Evolutionary conservation across 2,797 vertebrate genomes (phyloP), one percentile per base, ranked within the genome.

Genomic region (Staurois parvus): DNA sequence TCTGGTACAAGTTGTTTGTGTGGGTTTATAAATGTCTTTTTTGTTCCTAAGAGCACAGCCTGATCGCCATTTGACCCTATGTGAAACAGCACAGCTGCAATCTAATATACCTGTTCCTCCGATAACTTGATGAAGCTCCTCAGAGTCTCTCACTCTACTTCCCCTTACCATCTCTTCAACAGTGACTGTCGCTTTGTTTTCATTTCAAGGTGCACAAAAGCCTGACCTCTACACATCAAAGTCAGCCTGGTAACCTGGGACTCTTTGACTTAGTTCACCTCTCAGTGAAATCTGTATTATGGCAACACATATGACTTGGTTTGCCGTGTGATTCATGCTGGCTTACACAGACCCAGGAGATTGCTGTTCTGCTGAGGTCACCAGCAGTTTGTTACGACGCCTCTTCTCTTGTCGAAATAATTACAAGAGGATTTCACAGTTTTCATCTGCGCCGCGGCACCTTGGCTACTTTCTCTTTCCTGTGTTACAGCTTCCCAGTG

Each of bases 401-500:
- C n/a, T 48, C 84, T 72, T 34, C 67, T 79, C 81, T 87, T 77
- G 75, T 72, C 64, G 19, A 84, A 68, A 87, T 79, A 83, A 87
- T 87, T 83, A 84, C 69, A 83, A 79, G 70, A 75, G 76, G 85
- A 69, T 84, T 87, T 79, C 76, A 83, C 81, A 83, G 81, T 84
- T 74, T 75, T 87, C 76, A 86, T 83, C 75, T 68, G 59, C 26
- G 72, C 85, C 3, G 30, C 59, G 13, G 68, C 59, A 81, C 45
- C 85, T 78, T 69, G 81, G 81, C 80, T 68, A 73, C 80, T 87
- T 72, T 84, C 64, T 79, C 67, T 73, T 83, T 79, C 75, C 81
- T 87, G 85, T 84, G 85, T 87, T 76, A 87, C 42, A 87, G 84
- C 83, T 87, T 87, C 85, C 85, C 85, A 87, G 81, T 79, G 83